Evolutionary conservation across 2,888 invertebrate species (phyloP), one percentile per base, ranked within the genome.

Genomic region (Lysandra bellargus): DNA sequence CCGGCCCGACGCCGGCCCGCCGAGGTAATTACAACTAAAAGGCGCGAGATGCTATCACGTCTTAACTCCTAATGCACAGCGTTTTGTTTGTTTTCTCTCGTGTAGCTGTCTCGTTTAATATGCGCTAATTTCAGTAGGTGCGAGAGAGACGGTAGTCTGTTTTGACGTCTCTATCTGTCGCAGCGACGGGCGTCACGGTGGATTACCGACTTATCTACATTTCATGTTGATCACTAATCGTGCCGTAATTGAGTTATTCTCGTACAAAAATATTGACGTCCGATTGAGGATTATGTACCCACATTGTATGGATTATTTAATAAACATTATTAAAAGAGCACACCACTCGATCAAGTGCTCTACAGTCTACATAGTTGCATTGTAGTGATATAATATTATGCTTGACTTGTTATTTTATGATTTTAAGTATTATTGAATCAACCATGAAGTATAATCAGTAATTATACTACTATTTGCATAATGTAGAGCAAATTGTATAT

Each of bases 51-150:
- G 89, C 87, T 93, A 92, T 92, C 92, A 86, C 90, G 89, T 93
- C 92, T 93, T 94, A 94, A 93, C 89, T 88, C 89, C 89, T 88
- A 91, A 90, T 91, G 88, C 92, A 69, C 9, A 4, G 33, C 2
- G 69, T 93, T 92, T 93, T 93, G 91, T 94, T 93, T 93, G 92
- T 92, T 93, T 93, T 93, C 85, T 85, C 84, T 84, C 83, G 91
- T 92, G 40, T 72, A 82, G 80, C 84, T 85, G 81, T 90, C 91
- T 88, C 88, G 84, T 83, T 91, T 86, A 49, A 40, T 79, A 81
- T 44, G 74, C 57, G 17, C 78, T 12, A 17, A 44, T 60, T 60
- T 49, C 3, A 1, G 76, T 83, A 61, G 2, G 88, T 81, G 85
- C 80, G 88, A 89, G 81, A 33, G 87, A 84, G 92, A 89, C 81